A percentile compares a stretch with the other conserved stretches of the same genome.
Conservation (phyloP, 2,113 vertebrate genomes). For the Manacus vitellinus region DNA sequence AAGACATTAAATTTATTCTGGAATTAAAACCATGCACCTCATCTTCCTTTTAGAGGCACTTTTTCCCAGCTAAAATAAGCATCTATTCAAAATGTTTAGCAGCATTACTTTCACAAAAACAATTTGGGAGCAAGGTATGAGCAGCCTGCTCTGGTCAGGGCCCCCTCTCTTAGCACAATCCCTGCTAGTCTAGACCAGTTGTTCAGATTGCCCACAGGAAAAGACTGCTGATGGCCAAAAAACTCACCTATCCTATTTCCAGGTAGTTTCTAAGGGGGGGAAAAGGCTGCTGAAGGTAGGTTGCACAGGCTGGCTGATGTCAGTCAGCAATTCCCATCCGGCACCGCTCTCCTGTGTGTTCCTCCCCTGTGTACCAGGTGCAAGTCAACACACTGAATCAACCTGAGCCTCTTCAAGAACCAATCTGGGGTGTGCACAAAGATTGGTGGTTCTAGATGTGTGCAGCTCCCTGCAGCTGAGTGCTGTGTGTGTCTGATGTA, state of each 20-base stretch:
- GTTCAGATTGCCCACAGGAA: neutral
- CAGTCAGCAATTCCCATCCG: neutral
- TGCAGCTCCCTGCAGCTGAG: neutral
- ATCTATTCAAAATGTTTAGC: neutral
- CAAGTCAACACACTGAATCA: neutral
- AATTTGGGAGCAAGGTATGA: neutral
- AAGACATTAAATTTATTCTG: neutral
- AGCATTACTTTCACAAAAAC: neutral
- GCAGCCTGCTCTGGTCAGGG: neutral
- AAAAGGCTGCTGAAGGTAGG: neutral
- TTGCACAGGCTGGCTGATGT: neutral
- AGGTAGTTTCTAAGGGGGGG: neutral
- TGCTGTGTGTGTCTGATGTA: neutral
- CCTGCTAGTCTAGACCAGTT: neutral
- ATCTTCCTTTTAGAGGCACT: neutral
- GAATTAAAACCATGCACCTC: neutral
- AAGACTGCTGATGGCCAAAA: neutral
- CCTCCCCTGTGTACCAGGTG: fast-evolving
- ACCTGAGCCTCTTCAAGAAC: neutral
- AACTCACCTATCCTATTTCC: no score
- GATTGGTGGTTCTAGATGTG: fast-evolving
- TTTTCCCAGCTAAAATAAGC: neutral
- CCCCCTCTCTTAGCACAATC: neutral
- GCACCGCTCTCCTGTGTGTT: neutral
- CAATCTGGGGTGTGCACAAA: neutral